Evolutionary conservation across 1,140 invertebrate genomes (phyloP).

Genomic region (Drosophila pectinifera): DNA sequence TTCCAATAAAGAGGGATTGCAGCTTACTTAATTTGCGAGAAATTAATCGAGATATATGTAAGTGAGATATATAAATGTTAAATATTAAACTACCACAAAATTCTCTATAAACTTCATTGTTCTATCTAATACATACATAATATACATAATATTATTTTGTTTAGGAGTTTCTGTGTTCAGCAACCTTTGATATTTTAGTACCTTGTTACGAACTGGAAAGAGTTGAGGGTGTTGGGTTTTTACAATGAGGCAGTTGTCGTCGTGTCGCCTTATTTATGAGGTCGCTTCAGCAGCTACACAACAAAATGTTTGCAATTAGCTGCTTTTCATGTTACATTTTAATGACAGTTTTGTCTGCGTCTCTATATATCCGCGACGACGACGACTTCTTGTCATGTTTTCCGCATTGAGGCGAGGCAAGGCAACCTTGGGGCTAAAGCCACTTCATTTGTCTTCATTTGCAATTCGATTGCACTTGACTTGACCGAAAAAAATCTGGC

Average conservation of each 20-base stretch:
- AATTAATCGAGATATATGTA: too few relatives aligned
- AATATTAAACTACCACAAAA: neutral
- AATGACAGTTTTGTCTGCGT: slow-evolving; percentile 64
- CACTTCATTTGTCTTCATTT: slow-evolving; percentile 71
- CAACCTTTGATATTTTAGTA: slow-evolving; percentile 18
- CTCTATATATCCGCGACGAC: slow-evolving; percentile 10
- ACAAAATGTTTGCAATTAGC: slow-evolving; percentile 63
- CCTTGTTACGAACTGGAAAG: neutral
- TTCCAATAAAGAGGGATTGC: too few relatives aligned
- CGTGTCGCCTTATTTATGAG: slow-evolving; percentile 50
- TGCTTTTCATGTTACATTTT: slow-evolving; percentile 75
- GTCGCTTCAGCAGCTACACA: slow-evolving; percentile 36
- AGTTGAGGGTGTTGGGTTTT: slow-evolving; percentile 25
- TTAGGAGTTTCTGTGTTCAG: neutral
- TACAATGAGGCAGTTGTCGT: slow-evolving; percentile 25
- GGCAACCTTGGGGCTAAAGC: slow-evolving; percentile 55
- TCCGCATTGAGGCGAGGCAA: slow-evolving; percentile 70
- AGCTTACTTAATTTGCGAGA: too few relatives aligned
- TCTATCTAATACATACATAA: too few relatives aligned
- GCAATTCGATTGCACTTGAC: slow-evolving; percentile 71
- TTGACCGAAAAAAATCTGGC: slow-evolving; percentile 51
- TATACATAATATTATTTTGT: too few relatives aligned
- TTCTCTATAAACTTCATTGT: neutral
- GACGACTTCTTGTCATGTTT: slow-evolving; percentile 60
- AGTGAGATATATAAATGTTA: too few relatives aligned